Evolutionary conservation across 2,888 invertebrate genomes (phyloP).

Genomic region (Ormia ochracea): DNA sequence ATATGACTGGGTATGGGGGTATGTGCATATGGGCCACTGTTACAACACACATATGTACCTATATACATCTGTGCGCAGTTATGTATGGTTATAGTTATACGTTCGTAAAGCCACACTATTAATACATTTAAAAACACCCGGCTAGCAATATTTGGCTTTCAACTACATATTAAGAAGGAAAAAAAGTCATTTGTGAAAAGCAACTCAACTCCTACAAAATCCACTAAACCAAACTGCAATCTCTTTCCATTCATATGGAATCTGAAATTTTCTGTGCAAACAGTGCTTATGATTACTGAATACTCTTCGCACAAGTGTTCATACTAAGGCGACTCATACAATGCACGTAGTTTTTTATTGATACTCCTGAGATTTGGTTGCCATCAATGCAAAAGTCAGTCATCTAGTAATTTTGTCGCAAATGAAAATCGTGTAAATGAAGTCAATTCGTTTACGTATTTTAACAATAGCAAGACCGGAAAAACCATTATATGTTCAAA

Average conservation of each 20-base stretch:
- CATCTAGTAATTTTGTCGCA: slow-evolving; percentile 57
- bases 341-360: slow-evolving; percentile 57
- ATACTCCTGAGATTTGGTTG: slow-evolving; percentile 44
- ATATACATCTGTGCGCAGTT: background rate
- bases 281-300: background rate
- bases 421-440: slow-evolving; percentile 62
- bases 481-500: slow-evolving; percentile 53
- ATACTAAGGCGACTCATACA: slow-evolving; percentile 46
- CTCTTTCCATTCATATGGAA: background rate
- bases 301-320: background rate
- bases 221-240: slow-evolving; percentile 9
- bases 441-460: slow-evolving; percentile 61
- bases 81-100: slow-evolving; percentile 18
- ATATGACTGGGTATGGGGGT: too few species aligned
- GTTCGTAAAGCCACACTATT: background rate
- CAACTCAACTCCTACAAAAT: background rate
- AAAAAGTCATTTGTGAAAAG: background rate
- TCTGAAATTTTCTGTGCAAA: slow-evolving; percentile 4
- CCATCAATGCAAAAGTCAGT: slow-evolving; percentile 60
- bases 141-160: slow-evolving; percentile 43
- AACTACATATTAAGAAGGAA: slow-evolving; percentile 5
- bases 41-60: background rate
- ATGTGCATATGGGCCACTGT: background rate
- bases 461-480: slow-evolving; percentile 52
- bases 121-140: background rate